These are phyloP conservation scores for Rhysida immarginata DNA, from an alignment of 1,140 invertebrate species.

Conservation along the genomic window DNA sequence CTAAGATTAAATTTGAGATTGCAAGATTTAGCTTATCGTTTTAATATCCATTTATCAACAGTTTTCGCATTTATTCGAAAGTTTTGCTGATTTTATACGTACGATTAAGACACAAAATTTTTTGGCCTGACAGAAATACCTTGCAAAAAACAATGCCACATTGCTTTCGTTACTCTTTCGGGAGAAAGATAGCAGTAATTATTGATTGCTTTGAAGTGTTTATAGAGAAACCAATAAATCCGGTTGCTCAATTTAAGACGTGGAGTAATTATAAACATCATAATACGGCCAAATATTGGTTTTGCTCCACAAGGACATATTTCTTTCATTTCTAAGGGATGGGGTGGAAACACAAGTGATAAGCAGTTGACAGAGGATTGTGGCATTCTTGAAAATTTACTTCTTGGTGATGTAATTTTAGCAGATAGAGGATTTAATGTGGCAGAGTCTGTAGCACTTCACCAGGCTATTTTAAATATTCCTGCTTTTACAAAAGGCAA, in stretches of 20 bases:
- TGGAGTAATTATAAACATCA: too few relatives aligned
- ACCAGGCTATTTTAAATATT: slow-evolving; percentile 13
- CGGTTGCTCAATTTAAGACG: slow-evolving; percentile 13
- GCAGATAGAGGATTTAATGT: slow-evolving; percentile 20
- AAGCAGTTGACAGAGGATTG: slow-evolving; percentile 19
- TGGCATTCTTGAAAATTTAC: slow-evolving; percentile 17
- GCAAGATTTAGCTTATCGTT: too few relatives aligned
- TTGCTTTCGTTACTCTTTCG: too few relatives aligned
- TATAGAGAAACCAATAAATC: too few relatives aligned
- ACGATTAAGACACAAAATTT: slow-evolving; percentile 9
- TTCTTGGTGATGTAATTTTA: slow-evolving; percentile 16
- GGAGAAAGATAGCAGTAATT: slow-evolving; percentile 5
- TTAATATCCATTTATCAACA: too few relatives aligned
- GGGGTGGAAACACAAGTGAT: slow-evolving; percentile 20
- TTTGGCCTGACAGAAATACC: too few relatives aligned
- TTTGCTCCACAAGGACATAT: slow-evolving; percentile 22
- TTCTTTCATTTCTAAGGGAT: slow-evolving; percentile 21
- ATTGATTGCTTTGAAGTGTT: too few relatives aligned
- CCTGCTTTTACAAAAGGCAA: slow-evolving; percentile 15
- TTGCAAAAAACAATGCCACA: too few relatives aligned
- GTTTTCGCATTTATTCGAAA: too few relatives aligned
- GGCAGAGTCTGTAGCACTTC: slow-evolving; percentile 6
- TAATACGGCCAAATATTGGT: slow-evolving; percentile 20
- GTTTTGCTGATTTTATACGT: slow-evolving; percentile 10
- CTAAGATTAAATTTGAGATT: too few relatives aligned